Conservation (phyloP, 2,888 invertebrate species). For the Apodemia hepburni region DNA sequence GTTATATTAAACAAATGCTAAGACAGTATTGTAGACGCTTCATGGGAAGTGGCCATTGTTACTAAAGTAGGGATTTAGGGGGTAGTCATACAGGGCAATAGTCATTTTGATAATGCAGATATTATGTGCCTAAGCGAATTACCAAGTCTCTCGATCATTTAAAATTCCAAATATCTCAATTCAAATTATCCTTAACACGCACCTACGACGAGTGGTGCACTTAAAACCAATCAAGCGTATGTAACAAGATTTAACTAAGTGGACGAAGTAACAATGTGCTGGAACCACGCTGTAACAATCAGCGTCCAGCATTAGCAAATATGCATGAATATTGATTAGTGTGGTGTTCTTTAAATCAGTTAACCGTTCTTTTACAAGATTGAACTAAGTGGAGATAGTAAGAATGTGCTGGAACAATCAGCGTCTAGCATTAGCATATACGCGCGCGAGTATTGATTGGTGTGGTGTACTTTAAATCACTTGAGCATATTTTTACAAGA, state of each 20-base stretch:
- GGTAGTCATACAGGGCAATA: too few relatives aligned
- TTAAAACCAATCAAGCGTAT: slow-evolving; percentile 46
- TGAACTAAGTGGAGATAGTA: slow-evolving; percentile 36
- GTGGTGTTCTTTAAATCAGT: slow-evolving; percentile 43
- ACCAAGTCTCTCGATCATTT: too few relatives aligned
- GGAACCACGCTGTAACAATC: background rate
- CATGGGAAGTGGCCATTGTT: too few relatives aligned
- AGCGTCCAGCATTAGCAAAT: slow-evolving; percentile 16
- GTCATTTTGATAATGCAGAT: too few relatives aligned
- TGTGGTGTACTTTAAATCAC: slow-evolving; percentile 42
- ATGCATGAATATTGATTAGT: slow-evolving; percentile 29
- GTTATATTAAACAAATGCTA: too few relatives aligned
- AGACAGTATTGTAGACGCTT: too few relatives aligned
- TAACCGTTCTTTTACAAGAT: slow-evolving; percentile 58
- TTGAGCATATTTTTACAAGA: slow-evolving; percentile 48
- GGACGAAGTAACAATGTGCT: too few relatives aligned
- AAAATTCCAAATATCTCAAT: too few relatives aligned
- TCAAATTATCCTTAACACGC: background rate
- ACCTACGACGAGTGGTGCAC: slow-evolving; percentile 35
- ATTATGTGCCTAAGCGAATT: too few relatives aligned
- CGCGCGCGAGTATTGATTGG: slow-evolving; percentile 29
- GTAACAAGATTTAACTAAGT: slow-evolving; percentile 53
- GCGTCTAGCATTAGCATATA: slow-evolving; percentile 17
- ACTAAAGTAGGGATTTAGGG: too few relatives aligned
- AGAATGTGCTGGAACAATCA: background rate